phyloP scores from a whole-genome alignment of 2,797 vertebrate genomes.

The Galago senegalensis region DNA sequence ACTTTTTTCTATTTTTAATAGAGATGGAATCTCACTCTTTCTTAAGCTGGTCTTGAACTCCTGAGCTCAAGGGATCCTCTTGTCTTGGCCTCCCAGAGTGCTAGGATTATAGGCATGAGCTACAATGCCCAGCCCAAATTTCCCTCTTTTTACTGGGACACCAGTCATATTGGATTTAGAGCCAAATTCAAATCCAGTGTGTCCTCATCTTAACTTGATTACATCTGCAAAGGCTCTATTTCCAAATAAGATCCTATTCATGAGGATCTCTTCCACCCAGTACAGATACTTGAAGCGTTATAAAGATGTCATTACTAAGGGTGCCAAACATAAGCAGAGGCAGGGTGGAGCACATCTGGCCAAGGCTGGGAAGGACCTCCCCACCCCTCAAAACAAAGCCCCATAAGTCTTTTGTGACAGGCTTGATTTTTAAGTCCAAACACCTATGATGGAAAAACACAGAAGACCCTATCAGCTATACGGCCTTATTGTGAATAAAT shows the following conservation, averaged over 20 bases:
- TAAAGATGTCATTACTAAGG: not conserved
- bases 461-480: not conserved
- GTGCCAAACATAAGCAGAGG: not conserved
- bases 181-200: not conserved
- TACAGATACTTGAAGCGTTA: conserved; percentile 15
- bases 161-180: not conserved
- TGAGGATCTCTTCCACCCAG: not conserved
- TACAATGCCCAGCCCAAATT: not conserved
- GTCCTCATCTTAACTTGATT: not conserved
- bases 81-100: too few relatives aligned
- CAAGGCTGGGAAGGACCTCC: not conserved
- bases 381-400: not conserved
- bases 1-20: too few relatives aligned
- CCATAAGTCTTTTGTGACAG: not conserved
- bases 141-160: not conserved
- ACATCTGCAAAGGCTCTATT: not conserved
- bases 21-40: too few relatives aligned
- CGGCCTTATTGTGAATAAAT: not conserved
- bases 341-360: not conserved
- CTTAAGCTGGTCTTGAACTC: too few relatives aligned
- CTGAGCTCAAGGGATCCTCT: too few relatives aligned
- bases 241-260: not conserved
- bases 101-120: too few relatives aligned
- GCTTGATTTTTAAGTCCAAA: conserved; percentile 56
- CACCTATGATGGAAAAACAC: not conserved